Base-by-base conservation (phyloP, 2,888 invertebrate species). In the Coleophora flavipennella region DNA sequence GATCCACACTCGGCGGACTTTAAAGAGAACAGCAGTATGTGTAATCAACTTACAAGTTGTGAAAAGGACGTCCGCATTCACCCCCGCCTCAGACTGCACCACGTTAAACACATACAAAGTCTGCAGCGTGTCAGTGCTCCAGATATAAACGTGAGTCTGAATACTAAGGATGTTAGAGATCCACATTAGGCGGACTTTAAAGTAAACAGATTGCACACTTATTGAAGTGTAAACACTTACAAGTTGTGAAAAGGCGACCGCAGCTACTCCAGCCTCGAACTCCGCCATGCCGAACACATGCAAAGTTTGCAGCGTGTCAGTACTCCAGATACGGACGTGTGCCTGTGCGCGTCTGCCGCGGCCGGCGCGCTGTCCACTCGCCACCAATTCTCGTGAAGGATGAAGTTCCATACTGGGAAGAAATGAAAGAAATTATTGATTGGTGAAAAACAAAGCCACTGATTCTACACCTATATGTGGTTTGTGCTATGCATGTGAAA, bases 231-330 rank as follows among this genome's bases (percentile, higher is more conserved):
- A n/a, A n/a, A n/a, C 29, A 49, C 74, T 85, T 71, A 94, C 94
- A 80, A 94, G 77, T 66, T 94, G 93, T 0, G 95, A 95, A 72
- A 96, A 97, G 0, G 94, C 94, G 1, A 97, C 91, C 0, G 95
- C 94, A 0, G 94, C 88, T 0, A 97, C 94, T 0, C 95, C 95
- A 38, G 92, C 88, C 59, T 94, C 93, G 62, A 96, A 91, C 69
- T 95, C 94, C 0, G 95, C 95, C 91, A 95, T 93, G 3, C 96
- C 96, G 63, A 96, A 93, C 25, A 96, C 94, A 63, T 94, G 93
- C 31, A 95, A 85, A 0, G 96, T 96, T 68, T 93, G 93, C 49
- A 97, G 74, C 1, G 94, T 93, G 71, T 94, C 93, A 0, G 94
- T 93, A 64, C 95, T 94, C 96, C 96, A 97, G 53, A 97, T 94